A percentile compares a stretch with the other conserved stretches of the same genome.
phyloP scores from a whole-genome alignment of 2,888 invertebrate species.

The Drosophila barbarae region DNA sequence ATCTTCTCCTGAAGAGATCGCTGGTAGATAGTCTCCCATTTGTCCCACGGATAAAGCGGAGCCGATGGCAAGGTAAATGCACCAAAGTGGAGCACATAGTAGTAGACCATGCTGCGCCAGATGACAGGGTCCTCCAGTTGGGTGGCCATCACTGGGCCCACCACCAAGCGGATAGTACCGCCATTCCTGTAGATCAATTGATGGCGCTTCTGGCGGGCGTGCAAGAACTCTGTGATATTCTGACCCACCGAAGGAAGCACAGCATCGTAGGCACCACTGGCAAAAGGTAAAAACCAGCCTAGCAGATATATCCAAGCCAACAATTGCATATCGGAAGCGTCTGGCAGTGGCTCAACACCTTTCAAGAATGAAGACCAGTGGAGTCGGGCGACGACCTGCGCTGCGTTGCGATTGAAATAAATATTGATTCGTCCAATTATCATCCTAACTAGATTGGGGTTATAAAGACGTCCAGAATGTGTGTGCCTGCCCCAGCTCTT shows the following conservation, averaged over 20 bases:
- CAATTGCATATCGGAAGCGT: constrained; percentile 20
- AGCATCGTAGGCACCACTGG: constrained; percentile 36
- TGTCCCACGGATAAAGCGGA: constrained; percentile 76
- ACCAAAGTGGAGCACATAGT: constrained; percentile 68
- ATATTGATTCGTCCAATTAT: constrained; percentile 18
- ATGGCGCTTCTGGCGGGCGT: constrained; percentile 55
- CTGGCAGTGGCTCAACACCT: constrained; percentile 8
- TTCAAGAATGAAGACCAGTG: constrained; percentile 14
- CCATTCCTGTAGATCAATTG: constrained; percentile 54
- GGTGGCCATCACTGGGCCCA: constrained; percentile 68
- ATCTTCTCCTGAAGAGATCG: constrained; percentile 58
- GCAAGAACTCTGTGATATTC: constrained; percentile 52
- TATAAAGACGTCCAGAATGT: constrained; percentile 24
- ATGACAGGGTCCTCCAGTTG: constrained; percentile 67
- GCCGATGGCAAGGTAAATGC: constrained; percentile 69
- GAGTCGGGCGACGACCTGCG: constrained; percentile 1
- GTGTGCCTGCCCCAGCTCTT: background rate
- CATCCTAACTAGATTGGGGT: constrained; percentile 17
- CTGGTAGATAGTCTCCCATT: constrained; percentile 73
- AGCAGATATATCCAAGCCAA: constrained; percentile 6
- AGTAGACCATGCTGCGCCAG: constrained; percentile 72
- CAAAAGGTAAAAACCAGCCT: constrained; percentile 19
- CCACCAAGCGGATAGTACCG: constrained; percentile 49
- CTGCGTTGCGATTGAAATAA: constrained; percentile 9
- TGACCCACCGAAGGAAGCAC: constrained; percentile 27